A percentile compares a stretch with the other conserved stretches of the same genome.
Evolutionary conservation across 2,113 vertebrate genomes (phyloP).

Genomic region (Sander lucioperca): DNA sequence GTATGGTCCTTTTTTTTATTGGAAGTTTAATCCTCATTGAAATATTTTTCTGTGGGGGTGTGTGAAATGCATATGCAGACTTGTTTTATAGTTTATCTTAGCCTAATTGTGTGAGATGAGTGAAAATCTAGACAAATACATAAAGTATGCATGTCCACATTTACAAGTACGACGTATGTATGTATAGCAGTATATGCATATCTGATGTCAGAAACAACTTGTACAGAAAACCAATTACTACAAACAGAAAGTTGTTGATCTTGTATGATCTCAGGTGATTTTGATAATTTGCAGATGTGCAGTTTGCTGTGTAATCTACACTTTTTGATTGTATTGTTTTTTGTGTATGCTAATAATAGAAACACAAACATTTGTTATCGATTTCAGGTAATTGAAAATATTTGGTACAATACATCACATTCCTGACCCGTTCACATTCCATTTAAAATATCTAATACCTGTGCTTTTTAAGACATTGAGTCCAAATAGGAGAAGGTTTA

Average conservation of each 20-base stretch:
- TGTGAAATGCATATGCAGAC: neutral
- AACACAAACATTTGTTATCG: neutral
- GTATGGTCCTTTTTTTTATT: neutral
- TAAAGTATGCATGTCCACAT: constrained; percentile 6
- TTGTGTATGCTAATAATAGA: neutral
- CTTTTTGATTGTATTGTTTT: constrained; percentile 26
- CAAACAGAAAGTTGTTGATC: constrained; percentile 2
- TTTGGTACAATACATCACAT: constrained; percentile 19
- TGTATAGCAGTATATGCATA: neutral
- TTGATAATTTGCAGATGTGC: constrained; percentile 10
- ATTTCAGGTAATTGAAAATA: constrained; percentile 11
- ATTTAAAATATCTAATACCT: neutral
- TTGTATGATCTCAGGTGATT: constrained; percentile 66
- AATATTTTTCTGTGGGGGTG: neutral
- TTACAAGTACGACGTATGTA: constrained; percentile 13
- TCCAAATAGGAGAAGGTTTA: constrained; percentile 7
- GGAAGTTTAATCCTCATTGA: neutral
- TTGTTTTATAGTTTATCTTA: neutral
- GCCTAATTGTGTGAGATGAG: constrained; percentile 17
- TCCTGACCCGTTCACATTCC: constrained; percentile 3
- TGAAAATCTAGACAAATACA: neutral
- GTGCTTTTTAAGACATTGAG: neutral
- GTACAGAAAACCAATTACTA: constrained; percentile 18
- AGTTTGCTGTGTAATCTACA: constrained; percentile 25
- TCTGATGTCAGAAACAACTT: constrained; percentile 12